Conservation (phyloP, 2,797 vertebrate species). For the Lacerta bilineata region DNA sequence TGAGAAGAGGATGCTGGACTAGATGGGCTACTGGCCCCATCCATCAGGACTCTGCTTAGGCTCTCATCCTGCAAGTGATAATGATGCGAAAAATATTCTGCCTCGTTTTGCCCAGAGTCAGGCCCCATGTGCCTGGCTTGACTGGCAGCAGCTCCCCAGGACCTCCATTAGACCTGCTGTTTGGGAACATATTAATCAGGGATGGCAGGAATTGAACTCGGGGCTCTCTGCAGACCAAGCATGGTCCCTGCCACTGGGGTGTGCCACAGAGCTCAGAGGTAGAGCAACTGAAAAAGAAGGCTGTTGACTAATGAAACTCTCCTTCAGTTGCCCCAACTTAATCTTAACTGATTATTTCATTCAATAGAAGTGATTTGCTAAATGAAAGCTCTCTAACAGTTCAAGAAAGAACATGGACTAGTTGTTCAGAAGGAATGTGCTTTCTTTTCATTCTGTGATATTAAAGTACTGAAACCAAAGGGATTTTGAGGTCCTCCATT, state of each 20-base stretch:
- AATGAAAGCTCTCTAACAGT: not conserved
- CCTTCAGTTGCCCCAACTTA: not conserved
- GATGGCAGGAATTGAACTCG: not conserved
- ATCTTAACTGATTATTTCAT: not conserved
- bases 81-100: not conserved
- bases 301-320: not conserved
- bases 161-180: too few species aligned
- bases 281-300: not conserved
- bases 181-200: not conserved
- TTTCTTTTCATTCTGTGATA: too few species aligned
- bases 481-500: not conserved
- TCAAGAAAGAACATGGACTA: too few species aligned
- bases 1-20: too few species aligned
- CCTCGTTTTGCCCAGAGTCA: not conserved
- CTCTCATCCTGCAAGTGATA: not conserved
- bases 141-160: not conserved
- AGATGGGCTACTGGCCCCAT: too few species aligned
- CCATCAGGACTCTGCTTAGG: too few species aligned
- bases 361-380: not conserved
- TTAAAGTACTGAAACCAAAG: not conserved
- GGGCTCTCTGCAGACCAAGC: too few species aligned
- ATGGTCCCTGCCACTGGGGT: too few species aligned
- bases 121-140: not conserved
- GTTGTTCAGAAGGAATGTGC: too few species aligned
- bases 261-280: too few species aligned